Evolutionary conservation across 2,113 vertebrate genomes (phyloP).

Genomic region (Epinephelus moara): DNA sequence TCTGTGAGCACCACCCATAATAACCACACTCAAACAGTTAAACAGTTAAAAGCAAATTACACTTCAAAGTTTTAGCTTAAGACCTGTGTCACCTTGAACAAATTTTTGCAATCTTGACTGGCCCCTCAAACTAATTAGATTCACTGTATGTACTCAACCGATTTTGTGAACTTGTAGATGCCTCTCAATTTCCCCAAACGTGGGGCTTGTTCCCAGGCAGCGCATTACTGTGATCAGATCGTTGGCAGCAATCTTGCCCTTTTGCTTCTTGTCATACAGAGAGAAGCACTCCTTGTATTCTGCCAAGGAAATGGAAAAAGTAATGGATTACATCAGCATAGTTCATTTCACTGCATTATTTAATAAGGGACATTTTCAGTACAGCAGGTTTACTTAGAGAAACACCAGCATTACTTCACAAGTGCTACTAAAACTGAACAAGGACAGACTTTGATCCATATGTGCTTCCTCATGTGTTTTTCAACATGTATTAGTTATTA

Average conservation of each 20-base stretch:
- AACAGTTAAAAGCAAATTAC: not conserved
- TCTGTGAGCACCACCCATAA: not conserved
- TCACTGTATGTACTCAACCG: constrained; percentile 75
- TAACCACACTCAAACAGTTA: too few relatives aligned
- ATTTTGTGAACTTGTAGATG: constrained; percentile 92
- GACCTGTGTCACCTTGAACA: not conserved
- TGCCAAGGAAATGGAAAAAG: constrained; percentile 57
- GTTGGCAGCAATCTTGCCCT: constrained; percentile 89
- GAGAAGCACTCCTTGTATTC: constrained; percentile 99
- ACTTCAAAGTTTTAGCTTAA: not conserved
- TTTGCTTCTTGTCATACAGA: constrained; percentile 94
- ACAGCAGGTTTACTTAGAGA: not conserved
- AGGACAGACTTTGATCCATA: not conserved
- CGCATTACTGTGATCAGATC: constrained; percentile 95
- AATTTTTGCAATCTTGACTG: not conserved
- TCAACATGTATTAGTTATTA: not conserved
- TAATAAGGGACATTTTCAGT: not conserved
- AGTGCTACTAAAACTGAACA: not conserved
- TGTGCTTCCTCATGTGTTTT: not conserved
- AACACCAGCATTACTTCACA: not conserved
- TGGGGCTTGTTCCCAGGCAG: constrained; percentile 92
- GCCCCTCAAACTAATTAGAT: not conserved
- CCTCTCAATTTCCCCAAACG: constrained; percentile 86
- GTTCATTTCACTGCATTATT: not conserved
- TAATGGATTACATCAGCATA: not conserved